Evolutionary conservation across 1,140 invertebrate genomes (phyloP).

Genomic region (Drosophila suzukii): DNA sequence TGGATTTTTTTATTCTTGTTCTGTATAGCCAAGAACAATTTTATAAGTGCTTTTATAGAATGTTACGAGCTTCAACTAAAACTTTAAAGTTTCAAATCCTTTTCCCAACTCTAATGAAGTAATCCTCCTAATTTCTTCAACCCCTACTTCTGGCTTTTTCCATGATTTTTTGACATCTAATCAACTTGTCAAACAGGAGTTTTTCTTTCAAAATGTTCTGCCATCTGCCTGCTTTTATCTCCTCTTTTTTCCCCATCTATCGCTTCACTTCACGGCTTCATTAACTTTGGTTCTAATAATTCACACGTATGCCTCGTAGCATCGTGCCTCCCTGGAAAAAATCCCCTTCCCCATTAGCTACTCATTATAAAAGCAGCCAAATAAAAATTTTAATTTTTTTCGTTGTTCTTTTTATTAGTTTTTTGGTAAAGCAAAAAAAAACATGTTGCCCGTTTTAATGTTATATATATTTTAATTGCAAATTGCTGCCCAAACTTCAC

Average conservation of each 20-base stretch:
- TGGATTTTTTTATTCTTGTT: too few species aligned
- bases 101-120: neutral
- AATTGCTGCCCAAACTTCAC: slow-evolving; percentile 42
- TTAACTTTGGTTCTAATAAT: slow-evolving; percentile 62
- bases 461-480: slow-evolving; percentile 52
- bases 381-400: slow-evolving; percentile 46
- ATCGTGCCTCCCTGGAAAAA: neutral
- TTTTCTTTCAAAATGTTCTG: slow-evolving; percentile 22
- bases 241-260: neutral
- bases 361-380: slow-evolving; percentile 52
- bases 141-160: neutral
- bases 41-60: too few species aligned
- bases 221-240: neutral
- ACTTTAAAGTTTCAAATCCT: neutral
- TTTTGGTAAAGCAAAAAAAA: neutral
- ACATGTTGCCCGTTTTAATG: slow-evolving; percentile 29
- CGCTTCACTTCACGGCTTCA: slow-evolving; percentile 45
- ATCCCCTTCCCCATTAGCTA: neutral
- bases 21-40: too few species aligned
- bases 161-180: slow-evolving; percentile 10
- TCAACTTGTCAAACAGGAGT: slow-evolving; percentile 37
- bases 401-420: slow-evolving; percentile 24
- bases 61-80: neutral
- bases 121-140: neutral
- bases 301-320: slow-evolving; percentile 44